Evolutionary conservation across 1,140 invertebrate genomes (phyloP).

Genomic region (Drosophila ohnishii): DNA sequence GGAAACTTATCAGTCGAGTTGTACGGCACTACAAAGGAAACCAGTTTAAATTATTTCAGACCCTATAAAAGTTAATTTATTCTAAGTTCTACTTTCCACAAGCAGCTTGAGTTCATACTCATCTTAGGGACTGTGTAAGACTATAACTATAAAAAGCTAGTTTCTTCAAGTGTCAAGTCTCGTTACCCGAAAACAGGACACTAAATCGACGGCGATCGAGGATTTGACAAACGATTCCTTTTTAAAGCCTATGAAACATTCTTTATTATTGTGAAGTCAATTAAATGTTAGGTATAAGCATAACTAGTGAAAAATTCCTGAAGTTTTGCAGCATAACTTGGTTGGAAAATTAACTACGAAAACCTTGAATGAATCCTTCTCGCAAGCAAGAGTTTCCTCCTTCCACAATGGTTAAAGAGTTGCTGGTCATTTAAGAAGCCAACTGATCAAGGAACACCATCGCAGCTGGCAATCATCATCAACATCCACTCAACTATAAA

Average conservation of each 20-base stretch:
- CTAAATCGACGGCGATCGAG: neutral
- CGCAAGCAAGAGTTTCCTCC: neutral
- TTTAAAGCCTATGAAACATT: conserved; percentile 37
- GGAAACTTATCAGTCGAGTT: neutral
- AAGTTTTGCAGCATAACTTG: conserved; percentile 13
- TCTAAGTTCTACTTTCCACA: neutral
- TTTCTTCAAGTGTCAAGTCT: neutral
- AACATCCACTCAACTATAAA: conserved; percentile 28
- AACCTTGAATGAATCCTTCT: conserved; percentile 6
- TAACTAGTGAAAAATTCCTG: conserved; percentile 44
- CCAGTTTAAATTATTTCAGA: neutral
- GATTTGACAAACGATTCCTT: neutral
- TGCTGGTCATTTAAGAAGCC: neutral
- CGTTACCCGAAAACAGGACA: neutral
- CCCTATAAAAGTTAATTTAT: neutral
- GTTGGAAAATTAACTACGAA: conserved; percentile 1
- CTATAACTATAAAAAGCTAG: neutral
- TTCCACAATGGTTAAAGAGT: conserved; percentile 1
- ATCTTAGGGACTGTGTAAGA: neutral
- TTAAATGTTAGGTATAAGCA: conserved; percentile 29
- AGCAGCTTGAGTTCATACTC: neutral
- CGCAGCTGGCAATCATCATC: conserved; percentile 11
- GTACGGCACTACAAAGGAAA: neutral
- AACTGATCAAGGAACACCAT: conserved; percentile 1
- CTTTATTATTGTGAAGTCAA: conserved; percentile 34